Base-by-base conservation (phyloP, 2,888 invertebrate species). In the Actias luna region DNA sequence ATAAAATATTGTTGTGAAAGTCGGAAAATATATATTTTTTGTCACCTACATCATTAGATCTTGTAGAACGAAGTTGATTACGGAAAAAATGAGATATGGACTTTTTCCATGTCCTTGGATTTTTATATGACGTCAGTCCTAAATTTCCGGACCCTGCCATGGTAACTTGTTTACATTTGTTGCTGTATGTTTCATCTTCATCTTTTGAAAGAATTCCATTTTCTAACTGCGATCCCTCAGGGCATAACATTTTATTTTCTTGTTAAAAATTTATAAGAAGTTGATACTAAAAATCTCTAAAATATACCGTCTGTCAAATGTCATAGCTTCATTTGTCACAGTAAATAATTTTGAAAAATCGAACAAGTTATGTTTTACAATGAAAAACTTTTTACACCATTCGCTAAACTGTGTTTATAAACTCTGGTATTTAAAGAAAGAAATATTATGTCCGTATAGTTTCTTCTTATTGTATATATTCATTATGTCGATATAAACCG, bases 31-130 rank as follows among this genome's bases (percentile, higher is more conserved):
- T n/a, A n/a, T n/a, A n/a, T 22, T 46, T 8, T 22, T 46, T 46
- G 22, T 52, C 3, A 16, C 88, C 85, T 80, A 92, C 92, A 69
- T 92, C 91, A 69, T 88, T 90, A 27, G 92, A 92, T 77, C 85
- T 91, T 4, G 90, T 86, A 59, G 91, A 85, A 58, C 91, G 86
- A 63, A 87, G 77, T 71, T 88, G 90, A 70, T 86, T 84, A 57
- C 90, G 84, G 77, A 92, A 92, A 73, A 92, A 92, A 72, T 86
- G 89, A 2, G 90, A 78, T 61, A 92, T 82, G 39, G 92, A 90
- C 70, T 90, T 92, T 72, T 89, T 92, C 92, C 92, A 92, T 60
- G 84, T 88, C 69, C 85, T 92, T 16, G 86, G 84, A 72, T 82
- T 83, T 80, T 83, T 92, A 60, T 78, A 89, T 27, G 89, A 84